Base-by-base conservation (phyloP, 1,140 invertebrate genomes). In the Drosophila trapezifrons region DNA sequence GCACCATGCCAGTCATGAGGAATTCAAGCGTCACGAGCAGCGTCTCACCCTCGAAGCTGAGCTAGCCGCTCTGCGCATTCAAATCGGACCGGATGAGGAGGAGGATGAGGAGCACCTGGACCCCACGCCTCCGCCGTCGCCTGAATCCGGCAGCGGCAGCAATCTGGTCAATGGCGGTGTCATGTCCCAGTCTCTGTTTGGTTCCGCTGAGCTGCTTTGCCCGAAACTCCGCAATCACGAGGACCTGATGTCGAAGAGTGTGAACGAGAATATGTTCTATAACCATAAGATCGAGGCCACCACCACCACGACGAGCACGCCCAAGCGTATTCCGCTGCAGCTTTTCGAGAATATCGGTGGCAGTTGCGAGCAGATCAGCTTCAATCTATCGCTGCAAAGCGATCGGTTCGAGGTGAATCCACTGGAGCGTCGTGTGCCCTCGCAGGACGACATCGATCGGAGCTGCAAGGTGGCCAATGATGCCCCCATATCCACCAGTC, bases 391-490 rank as follows among this genome's bases (percentile, higher is more conserved):
- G 17, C 76, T 92, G 42, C 89, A 81, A 8, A 89, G 80, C 65
- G 93, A 94, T 69, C 92, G 93, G 67, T 91, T 90, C 15, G 93
- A 93, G 60, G 93, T 93, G 47, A 94, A 94, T 87, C 92, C 93
- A 1, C 92, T 92, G 38, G 91, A 92, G 57, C 73, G 78, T n/a
- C 82, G 91, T 20, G 80, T 95, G 12, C 95, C 96, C 2, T 96
- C 96, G 45, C 95, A 97, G 91, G 96, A 97, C 82, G 96, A 98
- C 92, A 95, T 97, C 52, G 96, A 97, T 86, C 94, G 96, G 80
- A 98, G 97, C 87, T 97, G 96, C 13, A 96, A 96, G 92, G 96
- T 97, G 45, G 97, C 96, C 15, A 95, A 95, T n/a, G 95, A 96
- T 86, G 95, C 96, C 17, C 96, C 96, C 10, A 95, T 96, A 47